Evolutionary conservation across 2,888 invertebrate species (phyloP).

Genomic region (Phaonia tiefii): DNA sequence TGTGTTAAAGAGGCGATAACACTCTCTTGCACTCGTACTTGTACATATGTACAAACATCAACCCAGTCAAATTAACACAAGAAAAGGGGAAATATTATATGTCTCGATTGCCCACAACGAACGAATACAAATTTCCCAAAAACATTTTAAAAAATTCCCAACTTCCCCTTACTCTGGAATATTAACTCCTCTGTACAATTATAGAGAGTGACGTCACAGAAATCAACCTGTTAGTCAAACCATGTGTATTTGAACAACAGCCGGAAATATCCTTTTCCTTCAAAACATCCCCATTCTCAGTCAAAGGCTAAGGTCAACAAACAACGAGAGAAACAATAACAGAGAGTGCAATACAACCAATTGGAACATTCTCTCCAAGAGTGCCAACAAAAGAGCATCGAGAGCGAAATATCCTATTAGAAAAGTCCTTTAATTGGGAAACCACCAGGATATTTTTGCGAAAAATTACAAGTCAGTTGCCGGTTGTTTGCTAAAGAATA

Average conservation of each 20-base stretch:
- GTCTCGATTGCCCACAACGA: neutral
- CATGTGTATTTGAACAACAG: constrained; percentile 36
- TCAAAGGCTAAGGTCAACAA: constrained; percentile 65
- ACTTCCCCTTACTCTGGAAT: constrained; percentile 42
- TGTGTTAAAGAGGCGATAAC: constrained; percentile 27
- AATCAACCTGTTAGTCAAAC: constrained; percentile 64
- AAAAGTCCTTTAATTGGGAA: constrained; percentile 6
- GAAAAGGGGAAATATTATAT: constrained; percentile 5
- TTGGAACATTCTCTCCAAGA: constrained; percentile 41
- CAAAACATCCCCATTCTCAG: constrained; percentile 29
- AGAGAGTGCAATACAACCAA: constrained; percentile 51
- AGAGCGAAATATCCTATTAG: constrained; percentile 47
- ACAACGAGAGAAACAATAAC: constrained; percentile 60
- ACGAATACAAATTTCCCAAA: constrained; percentile 33
- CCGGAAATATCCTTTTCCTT: constrained; percentile 49
- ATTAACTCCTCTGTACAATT: neutral
- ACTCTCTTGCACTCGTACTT: neutral
- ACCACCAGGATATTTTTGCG: constrained; percentile 30
- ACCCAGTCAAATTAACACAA: no score
- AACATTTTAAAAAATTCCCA: constrained; percentile 15
- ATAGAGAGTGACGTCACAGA: constrained; percentile 50
- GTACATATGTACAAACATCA: no score
- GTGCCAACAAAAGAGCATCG: neutral
- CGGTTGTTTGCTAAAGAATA: constrained; percentile 55
- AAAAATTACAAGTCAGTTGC: constrained; percentile 47